Conservation (phyloP, 23 tunicate species). For the Styela clava region DNA sequence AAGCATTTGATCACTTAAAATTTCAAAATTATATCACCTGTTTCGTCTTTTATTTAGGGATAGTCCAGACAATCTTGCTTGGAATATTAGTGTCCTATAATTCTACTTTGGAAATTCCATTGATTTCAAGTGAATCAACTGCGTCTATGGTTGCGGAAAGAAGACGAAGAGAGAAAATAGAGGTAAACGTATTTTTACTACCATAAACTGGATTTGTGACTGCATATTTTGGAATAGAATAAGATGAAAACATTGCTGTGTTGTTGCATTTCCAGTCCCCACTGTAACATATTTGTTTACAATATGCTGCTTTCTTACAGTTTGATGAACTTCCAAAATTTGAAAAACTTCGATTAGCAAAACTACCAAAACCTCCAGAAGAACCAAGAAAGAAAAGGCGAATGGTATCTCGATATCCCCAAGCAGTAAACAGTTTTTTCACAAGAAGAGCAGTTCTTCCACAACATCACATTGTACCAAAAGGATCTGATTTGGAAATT, state of each 20-base stretch:
- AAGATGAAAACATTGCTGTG: too few species aligned
- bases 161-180: background rate
- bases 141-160: slow-evolving; percentile 9
- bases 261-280: too few species aligned
- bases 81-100: background rate
- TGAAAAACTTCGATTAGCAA: background rate
- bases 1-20: too few species aligned
- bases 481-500: too few species aligned
- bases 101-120: background rate
- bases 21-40: too few species aligned
- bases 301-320: slow-evolving; percentile 4
- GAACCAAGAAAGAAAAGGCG: slow-evolving; percentile 8
- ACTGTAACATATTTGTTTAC: background rate
- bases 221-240: too few species aligned
- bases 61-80: background rate
- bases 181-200: background rate
- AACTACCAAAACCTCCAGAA: slow-evolving; percentile 11
- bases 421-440: slow-evolving; percentile 52
- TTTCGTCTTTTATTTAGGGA: background rate
- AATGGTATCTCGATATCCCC: slow-evolving; percentile 24
- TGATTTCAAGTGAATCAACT: slow-evolving; percentile 1
- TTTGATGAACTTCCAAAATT: background rate
- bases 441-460: slow-evolving; percentile 34
- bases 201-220: too few species aligned
- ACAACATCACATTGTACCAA: slow-evolving; percentile 8